Percentiles rank a stretch among this genome's conserved stretches.
Conservation (phyloP, 2,113 vertebrate genomes). For the Ursus arctos region DNA sequence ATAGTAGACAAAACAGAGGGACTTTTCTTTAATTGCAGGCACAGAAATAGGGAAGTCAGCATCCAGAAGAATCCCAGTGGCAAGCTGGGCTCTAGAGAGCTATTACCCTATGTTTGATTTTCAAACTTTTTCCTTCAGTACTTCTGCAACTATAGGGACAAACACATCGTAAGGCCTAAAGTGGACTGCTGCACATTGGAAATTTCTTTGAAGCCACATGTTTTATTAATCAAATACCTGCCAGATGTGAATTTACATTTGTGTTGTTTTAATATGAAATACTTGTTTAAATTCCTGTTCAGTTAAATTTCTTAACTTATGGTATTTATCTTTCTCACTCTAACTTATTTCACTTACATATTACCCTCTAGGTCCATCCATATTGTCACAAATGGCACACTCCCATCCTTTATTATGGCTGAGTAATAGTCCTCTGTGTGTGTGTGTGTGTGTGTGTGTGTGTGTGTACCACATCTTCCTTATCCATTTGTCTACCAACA, state of each 20-base stretch:
- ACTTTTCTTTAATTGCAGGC: not conserved
- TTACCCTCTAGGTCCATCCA: not conserved
- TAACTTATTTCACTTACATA: not conserved
- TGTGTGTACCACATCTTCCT: not conserved
- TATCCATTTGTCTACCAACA: not conserved
- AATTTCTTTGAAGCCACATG: not conserved
- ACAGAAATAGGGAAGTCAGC: not conserved
- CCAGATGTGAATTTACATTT: not conserved
- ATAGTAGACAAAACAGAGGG: not conserved
- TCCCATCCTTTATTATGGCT: not conserved
- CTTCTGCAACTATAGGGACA: not conserved
- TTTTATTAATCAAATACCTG: slow-evolving; percentile 10
- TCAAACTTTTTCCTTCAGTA: not conserved
- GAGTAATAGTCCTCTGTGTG: not conserved
- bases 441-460: not conserved
- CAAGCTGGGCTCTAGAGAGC: not conserved
- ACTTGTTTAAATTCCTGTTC: not conserved
- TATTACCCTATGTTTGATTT: not conserved
- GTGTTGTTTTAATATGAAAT: not conserved
- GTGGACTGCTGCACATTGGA: not conserved
- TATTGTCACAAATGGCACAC: not conserved
- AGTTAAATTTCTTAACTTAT: not conserved
- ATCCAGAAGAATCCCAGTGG: not conserved
- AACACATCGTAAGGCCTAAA: not conserved
- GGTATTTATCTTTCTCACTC: not conserved